These are phyloP conservation scores for Teleogryllus oceanicus DNA, from an alignment of 2,888 invertebrate genomes.

Conservation along the genomic window DNA sequence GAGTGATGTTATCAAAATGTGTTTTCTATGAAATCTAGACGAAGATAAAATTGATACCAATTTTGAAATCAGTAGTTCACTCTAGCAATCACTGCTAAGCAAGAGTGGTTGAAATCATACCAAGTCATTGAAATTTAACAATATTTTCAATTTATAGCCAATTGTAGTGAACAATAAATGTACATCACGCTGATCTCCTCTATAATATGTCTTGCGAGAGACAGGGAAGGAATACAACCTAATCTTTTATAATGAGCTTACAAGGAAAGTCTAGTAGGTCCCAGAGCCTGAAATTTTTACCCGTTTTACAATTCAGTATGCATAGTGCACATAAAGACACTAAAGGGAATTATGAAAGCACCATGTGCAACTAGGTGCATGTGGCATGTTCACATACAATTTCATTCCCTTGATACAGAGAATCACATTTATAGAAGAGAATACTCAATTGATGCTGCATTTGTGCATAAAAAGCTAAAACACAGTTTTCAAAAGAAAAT, in stretches of 20 bases:
- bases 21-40: no score
- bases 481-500: background rate
- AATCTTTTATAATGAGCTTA: background rate
- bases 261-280: constrained; percentile 9
- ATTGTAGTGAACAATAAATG: no score
- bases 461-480: background rate
- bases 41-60: no score
- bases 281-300: background rate
- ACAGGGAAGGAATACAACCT: constrained; percentile 11
- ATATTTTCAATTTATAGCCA: no score
- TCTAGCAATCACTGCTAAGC: no score
- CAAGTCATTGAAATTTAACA: no score
- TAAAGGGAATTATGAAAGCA: background rate
- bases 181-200: no score
- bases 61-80: no score
- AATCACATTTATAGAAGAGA: background rate
- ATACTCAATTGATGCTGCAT: background rate
- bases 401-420: constrained; percentile 3
- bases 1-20: background rate
- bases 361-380: background rate
- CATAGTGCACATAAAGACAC: background rate
- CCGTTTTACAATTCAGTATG: constrained; percentile 6
- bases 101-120: no score
- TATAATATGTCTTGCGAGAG: background rate
- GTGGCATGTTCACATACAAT: background rate